These are phyloP conservation scores for Ctenomys sociabilis DNA, from an alignment of 2,113 vertebrate species.

Conservation along the genomic window DNA sequence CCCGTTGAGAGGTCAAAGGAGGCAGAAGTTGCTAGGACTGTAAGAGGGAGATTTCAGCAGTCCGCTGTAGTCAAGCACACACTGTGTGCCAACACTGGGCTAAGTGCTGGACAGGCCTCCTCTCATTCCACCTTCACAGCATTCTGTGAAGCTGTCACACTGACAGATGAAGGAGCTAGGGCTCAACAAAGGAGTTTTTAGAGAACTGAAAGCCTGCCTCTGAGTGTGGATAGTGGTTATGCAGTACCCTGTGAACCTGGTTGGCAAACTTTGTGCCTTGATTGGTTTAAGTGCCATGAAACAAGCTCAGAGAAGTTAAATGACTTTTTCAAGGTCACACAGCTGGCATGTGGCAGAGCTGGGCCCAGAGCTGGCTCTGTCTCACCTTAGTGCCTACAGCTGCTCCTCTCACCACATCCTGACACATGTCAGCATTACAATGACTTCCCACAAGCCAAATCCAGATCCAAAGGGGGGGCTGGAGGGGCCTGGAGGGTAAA, in stretches of 20 bases:
- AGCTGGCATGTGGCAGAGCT: neutral
- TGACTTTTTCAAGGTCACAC: neutral
- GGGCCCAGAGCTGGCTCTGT: neutral
- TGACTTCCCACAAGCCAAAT: neutral
- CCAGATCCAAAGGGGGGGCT: neutral
- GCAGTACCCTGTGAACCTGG: neutral
- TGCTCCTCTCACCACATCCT: neutral
- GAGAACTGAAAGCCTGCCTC: neutral
- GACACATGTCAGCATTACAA: neutral
- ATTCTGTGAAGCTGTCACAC: neutral
- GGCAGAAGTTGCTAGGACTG: neutral
- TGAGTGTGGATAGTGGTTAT: neutral
- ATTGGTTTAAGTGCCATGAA: neutral
- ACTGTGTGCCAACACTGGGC: neutral
- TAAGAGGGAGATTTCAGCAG: neutral
- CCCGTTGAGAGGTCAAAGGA: neutral
- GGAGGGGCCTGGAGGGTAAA: neutral
- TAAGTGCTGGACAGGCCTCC: neutral
- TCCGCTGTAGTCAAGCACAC: accelerated
- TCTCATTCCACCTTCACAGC: neutral
- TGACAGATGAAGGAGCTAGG: neutral
- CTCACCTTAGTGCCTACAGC: neutral
- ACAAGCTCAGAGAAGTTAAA: slow-evolving; percentile 18
- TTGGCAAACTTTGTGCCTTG: neutral
- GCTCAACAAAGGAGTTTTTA: neutral